Evolutionary conservation across 2,797 vertebrate species (phyloP).

Genomic region (Australoheros facetus): DNA sequence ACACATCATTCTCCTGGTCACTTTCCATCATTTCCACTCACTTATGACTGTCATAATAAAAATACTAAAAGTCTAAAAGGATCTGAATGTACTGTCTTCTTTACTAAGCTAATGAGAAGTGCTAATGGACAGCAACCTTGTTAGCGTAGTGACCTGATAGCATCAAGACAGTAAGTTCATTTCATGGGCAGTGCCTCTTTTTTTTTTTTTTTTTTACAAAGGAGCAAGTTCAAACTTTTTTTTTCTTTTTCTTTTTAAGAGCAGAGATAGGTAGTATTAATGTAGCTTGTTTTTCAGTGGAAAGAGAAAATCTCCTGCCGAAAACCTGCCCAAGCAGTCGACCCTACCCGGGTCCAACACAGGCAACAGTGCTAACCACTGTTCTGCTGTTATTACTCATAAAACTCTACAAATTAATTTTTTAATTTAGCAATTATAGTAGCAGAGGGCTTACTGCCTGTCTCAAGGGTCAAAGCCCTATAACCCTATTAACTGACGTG

Average conservation of each 20-base stretch:
- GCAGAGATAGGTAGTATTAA: too few species aligned
- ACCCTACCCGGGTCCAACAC: background rate
- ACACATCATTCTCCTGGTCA: rapidly evolving
- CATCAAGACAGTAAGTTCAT: background rate
- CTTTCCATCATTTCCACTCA: background rate
- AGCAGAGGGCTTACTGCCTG: background rate
- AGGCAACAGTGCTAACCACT: background rate
- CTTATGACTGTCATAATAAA: background rate
- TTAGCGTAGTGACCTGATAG: background rate
- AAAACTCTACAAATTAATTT: background rate
- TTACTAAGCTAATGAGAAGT: background rate
- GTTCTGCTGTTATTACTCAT: background rate
- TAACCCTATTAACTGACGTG: background rate
- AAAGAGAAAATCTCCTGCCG: background rate
- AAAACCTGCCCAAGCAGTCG: background rate
- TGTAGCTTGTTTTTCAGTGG: too few species aligned
- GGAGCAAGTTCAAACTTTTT: too few species aligned
- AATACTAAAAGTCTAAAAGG: background rate
- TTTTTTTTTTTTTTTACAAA: too few species aligned
- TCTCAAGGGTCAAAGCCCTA: background rate
- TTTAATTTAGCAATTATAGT: background rate
- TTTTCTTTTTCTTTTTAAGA: too few species aligned
- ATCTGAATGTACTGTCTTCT: background rate
- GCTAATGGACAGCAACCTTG: background rate
- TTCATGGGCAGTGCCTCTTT: too few species aligned